Conservation (phyloP, 2,888 invertebrate genomes). For the Pandemis cinnamomeana region DNA sequence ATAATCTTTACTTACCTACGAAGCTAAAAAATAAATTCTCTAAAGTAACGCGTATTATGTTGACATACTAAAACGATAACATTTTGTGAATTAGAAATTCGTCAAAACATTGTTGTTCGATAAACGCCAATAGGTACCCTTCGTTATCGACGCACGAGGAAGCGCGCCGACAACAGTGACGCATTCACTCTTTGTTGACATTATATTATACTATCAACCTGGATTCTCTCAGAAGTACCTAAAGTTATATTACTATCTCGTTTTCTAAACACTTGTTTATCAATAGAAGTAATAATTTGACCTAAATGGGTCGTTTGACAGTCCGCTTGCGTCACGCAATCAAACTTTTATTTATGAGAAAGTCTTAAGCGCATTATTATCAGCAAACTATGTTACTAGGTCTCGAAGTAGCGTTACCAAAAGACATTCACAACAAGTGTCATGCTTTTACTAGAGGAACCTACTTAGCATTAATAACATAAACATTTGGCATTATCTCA, state of each 20-base stretch:
- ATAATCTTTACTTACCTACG: neutral
- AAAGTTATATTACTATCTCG: constrained; percentile 18
- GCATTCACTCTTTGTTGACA: constrained; percentile 42
- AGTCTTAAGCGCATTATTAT: constrained; percentile 6
- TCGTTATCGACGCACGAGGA: constrained; percentile 40
- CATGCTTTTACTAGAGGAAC: constrained; percentile 9
- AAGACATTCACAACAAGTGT: neutral
- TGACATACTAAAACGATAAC: constrained; percentile 15
- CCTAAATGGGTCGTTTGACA: constrained; percentile 27
- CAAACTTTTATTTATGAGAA: constrained; percentile 6
- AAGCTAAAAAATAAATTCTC: neutral
- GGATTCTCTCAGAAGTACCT: constrained; percentile 20
- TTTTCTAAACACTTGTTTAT: constrained; percentile 38
- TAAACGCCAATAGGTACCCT: constrained; percentile 6
- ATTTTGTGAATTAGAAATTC: constrained; percentile 13
- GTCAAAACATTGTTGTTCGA: constrained; percentile 13
- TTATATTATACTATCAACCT: constrained; percentile 31
- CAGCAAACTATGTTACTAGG: constrained; percentile 16
- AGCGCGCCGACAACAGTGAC: constrained; percentile 38
- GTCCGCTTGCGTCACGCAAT: constrained; percentile 29
- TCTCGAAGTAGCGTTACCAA: constrained; percentile 12
- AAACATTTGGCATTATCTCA: constrained; percentile 31
- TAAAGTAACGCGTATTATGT: constrained; percentile 20
- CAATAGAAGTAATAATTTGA: constrained; percentile 33
- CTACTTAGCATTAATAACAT: constrained; percentile 18